Conservation (phyloP, 2,113 vertebrate genomes). For the Glaucidium brasilianum region DNA sequence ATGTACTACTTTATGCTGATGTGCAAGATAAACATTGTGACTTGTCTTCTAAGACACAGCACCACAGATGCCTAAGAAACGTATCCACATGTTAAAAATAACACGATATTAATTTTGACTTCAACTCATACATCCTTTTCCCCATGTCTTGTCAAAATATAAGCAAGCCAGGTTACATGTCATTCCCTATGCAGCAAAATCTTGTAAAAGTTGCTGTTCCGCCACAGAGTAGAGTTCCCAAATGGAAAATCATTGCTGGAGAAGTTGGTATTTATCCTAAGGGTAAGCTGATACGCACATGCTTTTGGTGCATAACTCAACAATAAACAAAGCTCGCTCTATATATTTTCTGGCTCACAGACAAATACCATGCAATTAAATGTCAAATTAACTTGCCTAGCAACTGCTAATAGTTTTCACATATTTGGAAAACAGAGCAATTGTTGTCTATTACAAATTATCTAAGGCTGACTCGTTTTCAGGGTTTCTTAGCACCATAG, state of each 20-base stretch:
- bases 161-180: background rate
- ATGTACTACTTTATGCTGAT: background rate
- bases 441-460: constrained; percentile 12
- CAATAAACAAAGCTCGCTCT: background rate
- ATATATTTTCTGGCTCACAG: background rate
- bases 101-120: background rate
- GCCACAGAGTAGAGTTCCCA: background rate
- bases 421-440: constrained; percentile 17
- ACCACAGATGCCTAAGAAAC: background rate
- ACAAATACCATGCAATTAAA: background rate
- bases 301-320: background rate
- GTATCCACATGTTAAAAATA: background rate
- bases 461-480: constrained; percentile 28
- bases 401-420: constrained; percentile 38
- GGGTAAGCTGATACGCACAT: background rate
- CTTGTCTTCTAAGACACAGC: background rate
- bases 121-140: background rate
- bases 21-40: background rate
- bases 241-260: background rate
- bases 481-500: background rate
- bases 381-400: background rate
- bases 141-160: background rate
- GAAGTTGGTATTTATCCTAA: background rate
- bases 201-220: background rate
- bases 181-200: background rate